Percentiles rank a stretch among this genome's conserved stretches.
Evolutionary conservation across 2,797 vertebrate genomes (phyloP).

Genomic region (Gobionotothen gibberifrons): DNA sequence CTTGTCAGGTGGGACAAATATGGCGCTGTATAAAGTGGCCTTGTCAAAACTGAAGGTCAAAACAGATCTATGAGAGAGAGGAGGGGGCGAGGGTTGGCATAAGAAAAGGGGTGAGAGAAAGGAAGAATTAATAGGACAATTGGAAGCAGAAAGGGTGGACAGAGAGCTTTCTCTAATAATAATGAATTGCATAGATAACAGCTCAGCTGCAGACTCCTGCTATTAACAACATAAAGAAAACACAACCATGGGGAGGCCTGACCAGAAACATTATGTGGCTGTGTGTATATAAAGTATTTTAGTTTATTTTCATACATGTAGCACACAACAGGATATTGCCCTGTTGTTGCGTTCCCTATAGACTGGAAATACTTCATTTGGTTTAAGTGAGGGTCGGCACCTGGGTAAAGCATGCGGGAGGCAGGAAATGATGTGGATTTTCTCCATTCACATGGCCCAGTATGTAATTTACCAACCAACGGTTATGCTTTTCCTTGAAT

Average conservation of each 20-base stretch:
- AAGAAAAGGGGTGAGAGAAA: slow-evolving; percentile 1
- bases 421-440: too few relatives aligned
- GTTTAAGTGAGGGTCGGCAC: too few relatives aligned
- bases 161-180: slow-evolving; percentile 64
- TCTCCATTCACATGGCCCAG: too few relatives aligned
- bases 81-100: slow-evolving; percentile 10
- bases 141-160: slow-evolving; percentile 25
- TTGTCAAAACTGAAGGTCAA: slow-evolving; percentile 77
- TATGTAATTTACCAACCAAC: too few relatives aligned
- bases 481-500: too few relatives aligned
- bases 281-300: background rate
- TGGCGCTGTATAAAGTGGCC: slow-evolving; percentile 64
- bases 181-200: slow-evolving; percentile 71
- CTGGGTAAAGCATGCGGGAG: too few relatives aligned
- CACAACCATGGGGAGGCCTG: slow-evolving; percentile 19
- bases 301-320: too few relatives aligned
- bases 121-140: slow-evolving; percentile 33
- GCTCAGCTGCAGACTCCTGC: slow-evolving; percentile 42
- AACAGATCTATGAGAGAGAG: slow-evolving; percentile 57
- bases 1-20: slow-evolving; percentile 76
- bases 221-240: slow-evolving; percentile 56
- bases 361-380: too few relatives aligned
- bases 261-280: slow-evolving; percentile 41
- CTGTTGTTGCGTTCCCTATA: too few relatives aligned
- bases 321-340: too few relatives aligned